Percentiles rank a stretch among this genome's conserved stretches.
phyloP scores from a whole-genome alignment of 2,888 invertebrate genomes.

The Euproctis similis region DNA sequence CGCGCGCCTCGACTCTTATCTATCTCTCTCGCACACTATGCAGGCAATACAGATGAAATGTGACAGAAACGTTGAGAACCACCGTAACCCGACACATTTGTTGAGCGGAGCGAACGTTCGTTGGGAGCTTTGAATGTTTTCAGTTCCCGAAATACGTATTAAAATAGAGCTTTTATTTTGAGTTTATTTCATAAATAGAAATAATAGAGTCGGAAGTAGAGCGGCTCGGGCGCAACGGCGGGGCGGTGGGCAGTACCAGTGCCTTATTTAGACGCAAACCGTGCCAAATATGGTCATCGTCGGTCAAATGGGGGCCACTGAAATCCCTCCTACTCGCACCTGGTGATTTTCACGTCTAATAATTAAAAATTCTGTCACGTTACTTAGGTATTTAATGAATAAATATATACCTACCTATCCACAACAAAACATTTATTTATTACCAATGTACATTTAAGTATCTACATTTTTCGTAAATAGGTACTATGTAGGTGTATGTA shows the following conservation, averaged over 20 bases:
- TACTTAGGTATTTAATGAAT: slow-evolving; percentile 38
- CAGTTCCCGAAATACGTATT: slow-evolving; percentile 70
- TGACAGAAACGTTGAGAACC: slow-evolving; percentile 41
- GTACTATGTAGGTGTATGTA: neutral
- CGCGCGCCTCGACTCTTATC: slow-evolving; percentile 66
- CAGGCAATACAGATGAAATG: slow-evolving; percentile 31
- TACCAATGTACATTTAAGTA: too few species aligned
- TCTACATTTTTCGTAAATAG: too few species aligned
- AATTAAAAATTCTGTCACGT: slow-evolving; percentile 74
- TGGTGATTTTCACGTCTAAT: slow-evolving; percentile 73
- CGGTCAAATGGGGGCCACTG: slow-evolving; percentile 86
- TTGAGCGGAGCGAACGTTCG: slow-evolving; percentile 52
- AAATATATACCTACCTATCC: slow-evolving; percentile 23
- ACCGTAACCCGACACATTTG: slow-evolving; percentile 74
- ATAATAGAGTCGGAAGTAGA: slow-evolving; percentile 73
- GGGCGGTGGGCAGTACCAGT: slow-evolving; percentile 82
- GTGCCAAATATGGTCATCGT: slow-evolving; percentile 87
- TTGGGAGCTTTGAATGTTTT: slow-evolving; percentile 64
- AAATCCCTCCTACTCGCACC: slow-evolving; percentile 83
- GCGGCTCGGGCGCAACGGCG: slow-evolving; percentile 46
- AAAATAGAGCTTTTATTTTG: slow-evolving; percentile 75
- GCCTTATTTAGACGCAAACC: slow-evolving; percentile 88
- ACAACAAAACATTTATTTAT: slow-evolving; percentile 17
- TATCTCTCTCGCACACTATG: slow-evolving; percentile 41
- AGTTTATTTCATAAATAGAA: slow-evolving; percentile 76